phyloP scores from a whole-genome alignment of 2,113 vertebrate genomes.

The Uria lomvia region DNA sequence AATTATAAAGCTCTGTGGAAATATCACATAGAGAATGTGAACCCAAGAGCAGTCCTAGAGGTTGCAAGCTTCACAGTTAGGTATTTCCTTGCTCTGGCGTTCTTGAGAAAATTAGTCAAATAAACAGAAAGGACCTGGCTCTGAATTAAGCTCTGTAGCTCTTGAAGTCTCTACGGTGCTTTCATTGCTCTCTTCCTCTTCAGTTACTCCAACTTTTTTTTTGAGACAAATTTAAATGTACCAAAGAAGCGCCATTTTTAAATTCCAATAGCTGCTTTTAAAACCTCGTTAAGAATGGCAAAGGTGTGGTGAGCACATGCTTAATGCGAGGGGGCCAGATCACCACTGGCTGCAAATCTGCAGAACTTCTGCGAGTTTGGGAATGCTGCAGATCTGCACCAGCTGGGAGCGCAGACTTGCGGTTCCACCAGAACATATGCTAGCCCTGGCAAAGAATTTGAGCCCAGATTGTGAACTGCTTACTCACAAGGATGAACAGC shows the following conservation, averaged over 20 bases:
- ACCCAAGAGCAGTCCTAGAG: not conserved
- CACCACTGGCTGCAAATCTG: not conserved
- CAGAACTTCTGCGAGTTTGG: not conserved
- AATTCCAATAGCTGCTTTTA: not conserved
- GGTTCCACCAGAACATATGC: conserved; percentile 18
- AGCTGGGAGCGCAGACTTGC: not conserved
- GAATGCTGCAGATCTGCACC: not conserved
- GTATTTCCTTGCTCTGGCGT: not conserved
- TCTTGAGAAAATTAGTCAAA: not conserved
- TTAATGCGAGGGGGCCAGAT: not conserved
- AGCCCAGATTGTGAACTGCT: conserved; percentile 38
- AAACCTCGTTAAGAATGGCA: not conserved
- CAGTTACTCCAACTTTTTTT: not conserved
- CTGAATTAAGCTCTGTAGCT: not conserved
- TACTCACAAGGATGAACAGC: conserved; percentile 9
- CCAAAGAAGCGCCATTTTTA: not conserved
- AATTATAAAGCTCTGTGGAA: not conserved
- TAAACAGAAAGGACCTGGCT: not conserved
- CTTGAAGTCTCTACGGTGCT: not conserved
- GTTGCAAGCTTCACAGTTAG: not conserved
- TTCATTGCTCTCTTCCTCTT: not conserved
- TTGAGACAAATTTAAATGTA: not conserved
- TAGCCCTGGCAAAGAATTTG: conserved; percentile 7
- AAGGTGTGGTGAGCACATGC: not conserved
- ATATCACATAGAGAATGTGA: not conserved